These are phyloP conservation scores for Hyperoodon ampullatus DNA, from an alignment of 2,113 vertebrate species.

Conservation along the genomic window DNA sequence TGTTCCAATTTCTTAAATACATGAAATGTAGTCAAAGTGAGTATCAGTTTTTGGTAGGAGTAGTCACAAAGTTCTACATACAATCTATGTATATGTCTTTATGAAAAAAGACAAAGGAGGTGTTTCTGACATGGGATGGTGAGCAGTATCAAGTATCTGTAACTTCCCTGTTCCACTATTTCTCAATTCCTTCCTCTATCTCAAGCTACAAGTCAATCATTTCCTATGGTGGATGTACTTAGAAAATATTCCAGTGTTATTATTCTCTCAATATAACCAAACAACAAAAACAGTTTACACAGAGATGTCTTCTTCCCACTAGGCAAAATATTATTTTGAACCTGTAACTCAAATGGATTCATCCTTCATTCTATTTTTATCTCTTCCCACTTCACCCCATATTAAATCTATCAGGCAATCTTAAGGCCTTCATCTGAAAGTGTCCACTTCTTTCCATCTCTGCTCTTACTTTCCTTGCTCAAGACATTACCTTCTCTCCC, in stretches of 20 bases:
- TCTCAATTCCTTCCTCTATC: not conserved
- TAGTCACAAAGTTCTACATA: not conserved
- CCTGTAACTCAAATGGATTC: not conserved
- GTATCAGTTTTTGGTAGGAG: not conserved
- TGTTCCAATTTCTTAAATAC: not conserved
- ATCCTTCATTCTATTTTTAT: not conserved
- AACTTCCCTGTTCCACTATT: not conserved
- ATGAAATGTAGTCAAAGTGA: not conserved
- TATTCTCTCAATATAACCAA: not conserved
- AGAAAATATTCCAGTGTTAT: not conserved
- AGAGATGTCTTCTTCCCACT: not conserved
- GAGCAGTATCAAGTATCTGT: not conserved
- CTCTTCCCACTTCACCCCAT: rapidly evolving
- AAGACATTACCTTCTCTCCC: not conserved
- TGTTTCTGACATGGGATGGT: not conserved
- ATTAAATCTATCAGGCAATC: not conserved
- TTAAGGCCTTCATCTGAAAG: not conserved
- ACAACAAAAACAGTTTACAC: not conserved
- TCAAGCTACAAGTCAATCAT: not conserved
- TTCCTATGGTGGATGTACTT: not conserved
- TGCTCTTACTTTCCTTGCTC: not conserved
- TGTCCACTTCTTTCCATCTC: not conserved
- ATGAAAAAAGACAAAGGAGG: not conserved
- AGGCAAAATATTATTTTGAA: not conserved
- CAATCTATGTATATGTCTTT: not conserved